These are phyloP conservation scores for Caenorhabditis sp. DNA, from an alignment of 2,888 invertebrate genomes.

Conservation along the genomic window DNA sequence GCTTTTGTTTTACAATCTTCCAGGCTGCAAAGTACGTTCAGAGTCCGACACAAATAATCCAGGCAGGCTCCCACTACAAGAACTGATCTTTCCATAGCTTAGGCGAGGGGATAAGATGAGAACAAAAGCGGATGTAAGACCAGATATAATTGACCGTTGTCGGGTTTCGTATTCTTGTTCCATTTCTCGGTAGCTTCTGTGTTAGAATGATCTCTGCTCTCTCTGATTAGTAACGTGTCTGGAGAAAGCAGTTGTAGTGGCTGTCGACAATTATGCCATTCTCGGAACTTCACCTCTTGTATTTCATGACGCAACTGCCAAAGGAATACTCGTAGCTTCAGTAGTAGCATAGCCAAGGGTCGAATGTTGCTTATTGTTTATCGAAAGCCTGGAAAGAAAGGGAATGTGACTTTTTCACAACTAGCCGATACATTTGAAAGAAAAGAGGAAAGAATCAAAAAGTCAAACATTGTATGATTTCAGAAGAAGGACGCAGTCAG, in stretches of 20 bases:
- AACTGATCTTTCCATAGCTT: conserved; percentile 20
- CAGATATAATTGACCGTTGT: conserved; percentile 17
- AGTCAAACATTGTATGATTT: conserved; percentile 27
- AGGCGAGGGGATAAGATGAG: background rate
- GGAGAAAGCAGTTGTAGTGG: conserved; percentile 27
- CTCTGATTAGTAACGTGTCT: conserved; percentile 40
- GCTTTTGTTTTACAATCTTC: conserved; percentile 82
- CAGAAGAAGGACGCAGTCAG: conserved; percentile 57
- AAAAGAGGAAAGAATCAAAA: background rate
- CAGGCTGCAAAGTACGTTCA: conserved; percentile 62
- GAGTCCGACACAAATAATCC: too few species aligned
- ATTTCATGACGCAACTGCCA: conserved; percentile 31
- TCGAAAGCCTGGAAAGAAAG: background rate
- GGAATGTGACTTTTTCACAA: background rate
- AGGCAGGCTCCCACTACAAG: background rate
- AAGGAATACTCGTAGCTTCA: background rate
- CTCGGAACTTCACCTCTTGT: conserved; percentile 22
- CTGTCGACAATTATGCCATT: conserved; percentile 29
- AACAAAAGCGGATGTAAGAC: background rate
- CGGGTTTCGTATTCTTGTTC: conserved; percentile 22
- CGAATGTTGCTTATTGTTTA: background rate
- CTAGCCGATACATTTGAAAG: too few species aligned
- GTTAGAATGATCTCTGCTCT: conserved; percentile 12
- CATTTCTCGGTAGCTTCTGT: background rate
- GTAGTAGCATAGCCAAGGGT: background rate